A percentile compares a stretch with the other conserved stretches of the same genome.
Evolutionary conservation across 2,888 invertebrate genomes (phyloP).

Genomic region (Polyploca ridens): DNA sequence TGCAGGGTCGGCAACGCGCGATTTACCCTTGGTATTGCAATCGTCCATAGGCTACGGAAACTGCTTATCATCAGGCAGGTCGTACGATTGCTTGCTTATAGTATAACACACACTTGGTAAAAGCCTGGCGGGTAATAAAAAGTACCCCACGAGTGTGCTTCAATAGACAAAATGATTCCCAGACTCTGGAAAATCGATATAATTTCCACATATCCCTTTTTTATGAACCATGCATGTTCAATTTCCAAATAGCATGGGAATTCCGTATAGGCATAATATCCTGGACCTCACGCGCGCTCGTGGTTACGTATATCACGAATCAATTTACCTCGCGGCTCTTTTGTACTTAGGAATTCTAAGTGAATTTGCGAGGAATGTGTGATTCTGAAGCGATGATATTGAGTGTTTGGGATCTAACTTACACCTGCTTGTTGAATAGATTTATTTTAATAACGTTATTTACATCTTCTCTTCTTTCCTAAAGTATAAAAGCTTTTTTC

Average conservation of each 20-base stretch:
- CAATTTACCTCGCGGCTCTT: constrained; percentile 47
- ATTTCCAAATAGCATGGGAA: constrained; percentile 19
- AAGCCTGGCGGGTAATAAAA: too few species aligned
- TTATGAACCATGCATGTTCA: constrained; percentile 2
- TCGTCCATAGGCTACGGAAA: too few species aligned
- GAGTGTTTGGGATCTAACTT: neutral
- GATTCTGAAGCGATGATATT: neutral
- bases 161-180: neutral
- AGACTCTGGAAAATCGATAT: neutral
- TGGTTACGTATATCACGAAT: constrained; percentile 65
- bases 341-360: constrained; percentile 19
- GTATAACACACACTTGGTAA: too few species aligned
- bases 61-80: too few species aligned
- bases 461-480: too few species aligned
- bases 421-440: neutral
- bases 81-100: too few species aligned
- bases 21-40: too few species aligned
- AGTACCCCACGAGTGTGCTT: too few species aligned
- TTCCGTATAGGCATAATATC: constrained; percentile 41
- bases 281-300: constrained; percentile 59
- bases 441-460: too few species aligned
- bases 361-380: neutral
- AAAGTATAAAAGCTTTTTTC: too few species aligned
- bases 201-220: neutral
- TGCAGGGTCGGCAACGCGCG: too few species aligned